Percentiles rank a stretch among this genome's conserved stretches.
phyloP scores from a whole-genome alignment of 2,797 vertebrate species.

The Sebastes hubbsi region DNA sequence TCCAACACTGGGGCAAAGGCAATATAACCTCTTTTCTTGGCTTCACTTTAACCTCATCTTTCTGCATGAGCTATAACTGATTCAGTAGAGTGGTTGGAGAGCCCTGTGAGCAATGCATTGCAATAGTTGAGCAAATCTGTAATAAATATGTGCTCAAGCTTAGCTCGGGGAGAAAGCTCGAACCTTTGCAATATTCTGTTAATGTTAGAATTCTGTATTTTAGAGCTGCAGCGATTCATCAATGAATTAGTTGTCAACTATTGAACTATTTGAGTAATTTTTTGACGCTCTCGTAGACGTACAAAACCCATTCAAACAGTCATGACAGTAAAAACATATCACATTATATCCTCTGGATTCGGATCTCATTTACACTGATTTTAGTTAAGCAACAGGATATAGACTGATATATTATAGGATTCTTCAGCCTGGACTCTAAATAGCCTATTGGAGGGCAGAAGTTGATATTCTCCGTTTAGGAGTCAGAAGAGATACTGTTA shows the following conservation, averaged over 20 bases:
- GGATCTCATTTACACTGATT: background rate
- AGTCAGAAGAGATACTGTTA: background rate
- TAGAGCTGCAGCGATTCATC: too few species aligned
- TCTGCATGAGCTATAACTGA: background rate
- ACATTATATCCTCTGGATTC: background rate
- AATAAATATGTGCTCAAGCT: background rate
- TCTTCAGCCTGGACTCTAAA: background rate
- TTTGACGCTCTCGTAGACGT: background rate
- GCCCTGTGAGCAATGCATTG: background rate
- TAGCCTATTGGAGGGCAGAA: background rate
- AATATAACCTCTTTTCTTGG: background rate
- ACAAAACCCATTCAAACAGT: background rate
- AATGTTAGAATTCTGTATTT: background rate
- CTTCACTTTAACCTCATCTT: background rate
- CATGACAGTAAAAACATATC: background rate
- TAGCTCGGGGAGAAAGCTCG: background rate
- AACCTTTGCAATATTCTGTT: background rate
- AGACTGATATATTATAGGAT: background rate
- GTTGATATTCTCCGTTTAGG: background rate
- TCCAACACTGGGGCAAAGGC: background rate
- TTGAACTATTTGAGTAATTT: too few species aligned
- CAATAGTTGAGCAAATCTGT: background rate
- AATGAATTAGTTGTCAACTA: too few species aligned
- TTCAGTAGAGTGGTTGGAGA: background rate
- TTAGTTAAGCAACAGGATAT: background rate